phyloP scores from a whole-genome alignment of 2,113 vertebrate species.

The Steatornis caripensis region DNA sequence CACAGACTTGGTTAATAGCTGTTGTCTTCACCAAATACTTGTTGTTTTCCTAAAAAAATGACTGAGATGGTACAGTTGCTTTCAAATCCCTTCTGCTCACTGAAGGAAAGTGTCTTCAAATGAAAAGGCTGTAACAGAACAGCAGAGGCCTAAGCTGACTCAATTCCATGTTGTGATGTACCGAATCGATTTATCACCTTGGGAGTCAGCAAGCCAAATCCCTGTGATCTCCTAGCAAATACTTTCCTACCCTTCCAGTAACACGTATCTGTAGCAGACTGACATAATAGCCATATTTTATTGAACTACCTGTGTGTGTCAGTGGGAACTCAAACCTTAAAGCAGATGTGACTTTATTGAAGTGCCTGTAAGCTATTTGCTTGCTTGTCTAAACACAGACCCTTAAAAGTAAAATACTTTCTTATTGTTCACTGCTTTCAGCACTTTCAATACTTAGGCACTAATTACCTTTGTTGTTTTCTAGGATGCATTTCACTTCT shows the following conservation, averaged over 20 bases:
- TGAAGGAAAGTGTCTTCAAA: not conserved
- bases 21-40: not conserved
- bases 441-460: not conserved
- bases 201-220: not conserved
- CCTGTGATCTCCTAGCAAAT: not conserved
- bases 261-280: not conserved
- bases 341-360: not conserved
- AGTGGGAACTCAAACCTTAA: not conserved
- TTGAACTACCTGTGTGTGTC: not conserved
- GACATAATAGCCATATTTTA: not conserved
- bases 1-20: not conserved
- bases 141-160: not conserved
- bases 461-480: not conserved
- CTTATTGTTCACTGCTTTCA: not conserved
- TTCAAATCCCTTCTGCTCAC: not conserved
- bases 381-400: not conserved
- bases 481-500: not conserved
- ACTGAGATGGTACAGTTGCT: not conserved
- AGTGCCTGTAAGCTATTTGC: not conserved
- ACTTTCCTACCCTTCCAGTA: not conserved
- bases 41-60: not conserved
- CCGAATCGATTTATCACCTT: not conserved
- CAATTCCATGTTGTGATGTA: rapidly evolving
- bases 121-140: not conserved
- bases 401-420: not conserved